These are phyloP conservation scores for Globodera ellingtonae DNA, from an alignment of 1,140 invertebrate species.

Conservation along the genomic window DNA sequence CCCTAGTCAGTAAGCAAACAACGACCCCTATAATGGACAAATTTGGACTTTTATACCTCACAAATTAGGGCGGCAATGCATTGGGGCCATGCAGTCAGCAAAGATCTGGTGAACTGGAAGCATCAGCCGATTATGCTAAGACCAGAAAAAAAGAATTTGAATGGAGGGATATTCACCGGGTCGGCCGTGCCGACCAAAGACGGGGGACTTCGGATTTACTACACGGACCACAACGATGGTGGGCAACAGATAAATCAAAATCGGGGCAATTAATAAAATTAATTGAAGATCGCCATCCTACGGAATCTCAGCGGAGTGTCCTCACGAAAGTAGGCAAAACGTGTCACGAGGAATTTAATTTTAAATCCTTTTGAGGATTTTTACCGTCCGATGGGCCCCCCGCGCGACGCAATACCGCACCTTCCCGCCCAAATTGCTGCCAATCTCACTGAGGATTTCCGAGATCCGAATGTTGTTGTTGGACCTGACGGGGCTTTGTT, in stretches of 20 bases:
- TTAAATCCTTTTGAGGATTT: neutral
- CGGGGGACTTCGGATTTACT: constrained; percentile 14
- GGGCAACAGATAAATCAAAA: neutral
- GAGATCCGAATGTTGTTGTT: constrained; percentile 24
- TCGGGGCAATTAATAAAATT: neutral
- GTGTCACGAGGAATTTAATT: no score
- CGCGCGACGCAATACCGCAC: neutral
- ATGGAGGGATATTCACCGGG: constrained; percentile 14
- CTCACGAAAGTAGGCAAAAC: neutral
- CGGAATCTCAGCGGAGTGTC: neutral
- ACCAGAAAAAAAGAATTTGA: constrained; percentile 2
- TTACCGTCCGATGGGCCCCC: constrained; percentile 7
- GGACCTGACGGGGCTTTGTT: constrained; percentile 12
- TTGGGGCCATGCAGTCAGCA: constrained; percentile 20
- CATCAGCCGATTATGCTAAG: constrained; percentile 22
- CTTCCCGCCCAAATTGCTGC: neutral
- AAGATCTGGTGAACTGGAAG: constrained; percentile 16
- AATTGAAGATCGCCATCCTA: neutral
- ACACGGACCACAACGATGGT: constrained; percentile 23
- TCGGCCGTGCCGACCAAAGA: neutral
- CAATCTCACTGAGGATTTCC: constrained; percentile 1
- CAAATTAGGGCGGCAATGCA: neutral
- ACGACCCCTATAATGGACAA: no score
- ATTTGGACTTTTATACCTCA: no score
- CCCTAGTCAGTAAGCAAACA: no score